Percentiles rank a stretch among this genome's conserved stretches.
Evolutionary conservation across 2,888 invertebrate genomes (phyloP).

Genomic region (Ctena decussata): DNA sequence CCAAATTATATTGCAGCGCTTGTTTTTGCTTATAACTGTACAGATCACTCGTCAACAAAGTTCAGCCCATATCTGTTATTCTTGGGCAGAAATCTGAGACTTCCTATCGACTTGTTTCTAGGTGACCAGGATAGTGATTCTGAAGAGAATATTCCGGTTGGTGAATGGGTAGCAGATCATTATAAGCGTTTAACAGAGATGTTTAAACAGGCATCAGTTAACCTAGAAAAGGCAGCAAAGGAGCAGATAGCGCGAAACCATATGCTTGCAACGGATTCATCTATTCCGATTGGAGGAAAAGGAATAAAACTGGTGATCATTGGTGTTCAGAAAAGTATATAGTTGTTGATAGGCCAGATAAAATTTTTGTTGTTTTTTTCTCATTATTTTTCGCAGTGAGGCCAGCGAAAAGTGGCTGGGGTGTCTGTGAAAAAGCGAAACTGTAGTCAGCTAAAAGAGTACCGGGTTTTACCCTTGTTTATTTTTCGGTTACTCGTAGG

Average conservation of each 20-base stretch:
- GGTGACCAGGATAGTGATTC: background rate
- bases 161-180: background rate
- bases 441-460: too few species aligned
- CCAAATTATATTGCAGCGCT: constrained; percentile 54
- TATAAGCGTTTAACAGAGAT: constrained; percentile 1
- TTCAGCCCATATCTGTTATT: constrained; percentile 33
- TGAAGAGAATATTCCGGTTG: background rate
- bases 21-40: constrained; percentile 37
- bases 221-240: background rate
- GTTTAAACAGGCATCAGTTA: background rate
- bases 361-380: background rate
- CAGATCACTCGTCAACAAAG: constrained; percentile 43
- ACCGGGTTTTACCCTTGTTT: too few species aligned
- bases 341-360: background rate
- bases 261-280: background rate
- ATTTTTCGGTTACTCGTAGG: too few species aligned
- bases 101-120: constrained; percentile 12
- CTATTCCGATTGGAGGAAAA: background rate
- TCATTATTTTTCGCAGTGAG: background rate
- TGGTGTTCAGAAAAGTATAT: background rate
- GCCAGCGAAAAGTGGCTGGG: background rate
- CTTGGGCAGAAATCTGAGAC: constrained; percentile 39
- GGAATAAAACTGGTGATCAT: background rate
- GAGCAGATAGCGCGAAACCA: background rate
- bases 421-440: too few species aligned